These are phyloP conservation scores for Sarcophaga caerulescens DNA, from an alignment of 2,888 invertebrate species.

Conservation along the genomic window DNA sequence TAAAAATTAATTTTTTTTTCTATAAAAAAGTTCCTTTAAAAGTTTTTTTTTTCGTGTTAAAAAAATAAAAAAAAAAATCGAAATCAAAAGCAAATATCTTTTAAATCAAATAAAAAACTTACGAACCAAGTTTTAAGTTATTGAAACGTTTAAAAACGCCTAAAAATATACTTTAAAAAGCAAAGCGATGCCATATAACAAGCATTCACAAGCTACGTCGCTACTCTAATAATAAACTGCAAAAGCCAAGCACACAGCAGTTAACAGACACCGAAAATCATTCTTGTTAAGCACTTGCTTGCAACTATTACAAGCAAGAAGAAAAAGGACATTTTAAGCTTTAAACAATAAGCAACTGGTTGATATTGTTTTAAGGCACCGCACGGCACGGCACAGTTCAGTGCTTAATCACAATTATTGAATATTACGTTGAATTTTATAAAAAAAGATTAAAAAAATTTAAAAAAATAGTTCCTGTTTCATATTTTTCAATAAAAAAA, in stretches of 20 bases:
- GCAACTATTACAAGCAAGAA: not conserved
- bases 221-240: not conserved
- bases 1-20: not conserved
- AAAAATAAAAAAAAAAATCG: not conserved
- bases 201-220: not conserved
- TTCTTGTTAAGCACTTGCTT: too few species aligned
- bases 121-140: not conserved
- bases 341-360: slow-evolving; percentile 53
- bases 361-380: slow-evolving; percentile 16
- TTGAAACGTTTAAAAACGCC: slow-evolving; percentile 38
- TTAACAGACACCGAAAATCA: not conserved
- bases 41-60: not conserved
- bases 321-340: not conserved
- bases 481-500: not conserved
- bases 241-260: slow-evolving; percentile 18
- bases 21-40: slow-evolving; percentile 44
- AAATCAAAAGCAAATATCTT: not conserved
- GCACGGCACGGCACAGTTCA: too few species aligned
- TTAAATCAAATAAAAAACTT: slow-evolving; percentile 2
- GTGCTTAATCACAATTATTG: too few species aligned
- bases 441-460: not conserved
- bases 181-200: not conserved
- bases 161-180: slow-evolving; percentile 45
- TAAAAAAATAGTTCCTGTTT: slow-evolving; percentile 48
- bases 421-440: not conserved